Base-by-base conservation (phyloP, 2,113 vertebrate genomes). In the Mystacornis crossleyi region DNA sequence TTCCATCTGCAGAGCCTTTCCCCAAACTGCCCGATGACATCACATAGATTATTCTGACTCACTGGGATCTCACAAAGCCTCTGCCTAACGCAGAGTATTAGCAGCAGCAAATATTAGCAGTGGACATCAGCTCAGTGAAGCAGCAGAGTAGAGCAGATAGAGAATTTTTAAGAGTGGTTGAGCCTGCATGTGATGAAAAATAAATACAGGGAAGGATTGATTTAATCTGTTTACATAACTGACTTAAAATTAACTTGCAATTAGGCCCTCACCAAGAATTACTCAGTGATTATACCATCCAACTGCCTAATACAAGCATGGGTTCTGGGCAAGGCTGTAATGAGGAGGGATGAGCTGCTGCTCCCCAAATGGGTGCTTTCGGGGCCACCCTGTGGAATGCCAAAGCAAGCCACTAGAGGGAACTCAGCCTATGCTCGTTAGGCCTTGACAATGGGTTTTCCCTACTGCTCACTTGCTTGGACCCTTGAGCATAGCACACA, bases 161-260 rank as follows among this genome's bases (percentile, higher is more conserved):
- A 38, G 55, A 70, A 47, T 73, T 83, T 92, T 77, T 57, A 89
- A 78, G 36, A 33, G 38, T 29, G 9, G 26, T 62, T 71, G 65
- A 26, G 1, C 66, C 55, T 65, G 69, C 26, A 12, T 38, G 38
- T 33, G 47, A 66, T 74, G 47, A 91, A 83, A 94, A 89, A 81
- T 12, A 84, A 84, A 81, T 54, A 62, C 10, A 71, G 31, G 36
- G 58, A 80, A 92, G 34, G 78, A 91, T 84, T 87, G 60, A 42
- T 79, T 67, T 89, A 79, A 93, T 86, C 95, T 91, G 23, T 84
- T 95, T 96, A 89, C 18, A 14, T 97, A 96, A 96, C 73, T 89
- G 71, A 24, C 45, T 92, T 62, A 21, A 89, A 86, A 89, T 84
- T 86, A 94, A 71, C 73, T 87, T 71, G 73, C 84, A 95, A 28